Percentiles rank a stretch among this genome's conserved stretches.
These are phyloP conservation scores for Casuarius casuarius DNA, from an alignment of 2,113 vertebrate genomes.

Conservation along the genomic window DNA sequence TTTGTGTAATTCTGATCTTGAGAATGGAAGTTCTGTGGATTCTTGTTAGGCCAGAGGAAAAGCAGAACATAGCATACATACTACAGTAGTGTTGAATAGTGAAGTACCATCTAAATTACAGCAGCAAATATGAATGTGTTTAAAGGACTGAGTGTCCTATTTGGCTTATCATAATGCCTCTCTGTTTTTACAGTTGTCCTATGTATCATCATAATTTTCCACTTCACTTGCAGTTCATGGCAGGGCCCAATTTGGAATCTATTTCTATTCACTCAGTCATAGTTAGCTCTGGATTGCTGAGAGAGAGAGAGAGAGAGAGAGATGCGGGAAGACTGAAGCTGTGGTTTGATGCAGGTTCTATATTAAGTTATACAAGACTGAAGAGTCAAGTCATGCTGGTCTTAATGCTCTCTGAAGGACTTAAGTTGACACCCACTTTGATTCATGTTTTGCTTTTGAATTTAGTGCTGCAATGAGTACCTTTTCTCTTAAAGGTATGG, in stretches of 20 bases:
- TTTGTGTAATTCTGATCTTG: not conserved
- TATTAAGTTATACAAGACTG: not conserved
- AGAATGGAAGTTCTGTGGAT: not conserved
- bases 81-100: not conserved
- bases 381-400: slow-evolving; percentile 1
- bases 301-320: not conserved
- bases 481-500: not conserved
- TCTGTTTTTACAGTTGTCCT: not conserved
- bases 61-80: not conserved
- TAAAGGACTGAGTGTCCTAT: not conserved
- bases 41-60: not conserved
- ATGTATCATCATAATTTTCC: too few species aligned
- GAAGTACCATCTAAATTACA: not conserved
- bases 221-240: not conserved
- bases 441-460: slow-evolving; percentile 9
- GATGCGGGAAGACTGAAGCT: not conserved
- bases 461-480: not conserved
- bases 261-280: slow-evolving; percentile 1
- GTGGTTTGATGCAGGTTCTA: not conserved
- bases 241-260: not conserved
- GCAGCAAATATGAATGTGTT: not conserved
- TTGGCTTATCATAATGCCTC: not conserved
- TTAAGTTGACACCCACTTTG: not conserved
- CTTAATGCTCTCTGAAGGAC: not conserved
- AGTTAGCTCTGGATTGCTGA: not conserved